phyloP scores from a whole-genome alignment of 2,888 invertebrate genomes.

The Caprella mutica region DNA sequence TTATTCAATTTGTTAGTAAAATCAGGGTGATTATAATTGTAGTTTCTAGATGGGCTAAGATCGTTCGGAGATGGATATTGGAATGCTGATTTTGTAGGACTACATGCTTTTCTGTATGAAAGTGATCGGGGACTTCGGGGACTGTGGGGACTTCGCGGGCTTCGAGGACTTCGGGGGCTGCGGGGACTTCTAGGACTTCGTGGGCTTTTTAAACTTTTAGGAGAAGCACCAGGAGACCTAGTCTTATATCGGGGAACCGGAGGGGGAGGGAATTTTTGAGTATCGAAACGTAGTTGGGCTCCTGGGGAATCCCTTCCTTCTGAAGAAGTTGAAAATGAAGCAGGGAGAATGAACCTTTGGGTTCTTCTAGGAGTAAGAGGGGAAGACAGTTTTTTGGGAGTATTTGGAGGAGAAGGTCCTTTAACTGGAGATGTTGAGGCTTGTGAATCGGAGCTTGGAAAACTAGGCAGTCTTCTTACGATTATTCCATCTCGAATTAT shows the following conservation, averaged over 20 bases:
- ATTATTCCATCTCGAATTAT: conserved; percentile 5
- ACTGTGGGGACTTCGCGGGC: conserved; percentile 35
- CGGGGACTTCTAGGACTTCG: no score
- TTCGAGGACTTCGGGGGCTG: conserved; percentile 10
- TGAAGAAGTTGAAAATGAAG: conserved; percentile 56
- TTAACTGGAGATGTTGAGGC: conserved; percentile 37
- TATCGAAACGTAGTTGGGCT: conserved; percentile 4
- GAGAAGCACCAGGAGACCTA: conserved; percentile 73
- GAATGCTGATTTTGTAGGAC: background rate
- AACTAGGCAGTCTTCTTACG: conserved; percentile 57
- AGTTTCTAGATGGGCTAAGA: background rate
- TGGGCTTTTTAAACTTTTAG: conserved; percentile 55
- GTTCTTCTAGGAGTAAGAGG: conserved; percentile 45
- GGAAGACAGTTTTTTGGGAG: conserved; percentile 33
- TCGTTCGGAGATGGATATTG: conserved; percentile 2
- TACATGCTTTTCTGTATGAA: background rate
- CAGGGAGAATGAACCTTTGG: conserved; percentile 74
- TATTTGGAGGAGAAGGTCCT: conserved; percentile 30
- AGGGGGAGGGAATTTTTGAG: conserved; percentile 64
- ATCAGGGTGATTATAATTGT: no score
- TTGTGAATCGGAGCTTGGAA: conserved; percentile 61
- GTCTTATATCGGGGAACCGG: conserved; percentile 84
- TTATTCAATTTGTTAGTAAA: no score
- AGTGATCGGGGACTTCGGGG: no score
- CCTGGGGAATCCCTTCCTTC: conserved; percentile 6